Percentiles rank a stretch among this genome's conserved stretches.
Conservation (phyloP, 2,113 vertebrate species). For the Ophthalmotilapia sp. region DNA sequence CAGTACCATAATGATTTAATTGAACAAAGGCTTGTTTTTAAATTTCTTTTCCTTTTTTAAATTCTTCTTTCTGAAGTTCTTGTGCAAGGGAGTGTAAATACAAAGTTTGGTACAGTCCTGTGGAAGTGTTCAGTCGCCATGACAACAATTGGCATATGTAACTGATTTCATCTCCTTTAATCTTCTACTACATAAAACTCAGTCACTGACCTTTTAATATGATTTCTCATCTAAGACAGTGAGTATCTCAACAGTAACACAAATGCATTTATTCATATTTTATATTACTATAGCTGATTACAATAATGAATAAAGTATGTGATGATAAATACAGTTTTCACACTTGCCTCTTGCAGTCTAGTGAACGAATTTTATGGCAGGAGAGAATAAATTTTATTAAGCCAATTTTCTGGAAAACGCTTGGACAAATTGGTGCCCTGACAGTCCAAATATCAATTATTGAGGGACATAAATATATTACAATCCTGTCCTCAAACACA, state of each 20-base stretch:
- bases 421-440: neutral
- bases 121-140: constrained; percentile 30
- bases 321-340: constrained; percentile 3
- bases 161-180: constrained; percentile 33
- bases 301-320: neutral
- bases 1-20: neutral
- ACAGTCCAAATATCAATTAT: neutral
- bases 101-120: constrained; percentile 5
- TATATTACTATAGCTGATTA: neutral
- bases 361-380: neutral
- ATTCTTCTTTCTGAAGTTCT: neutral
- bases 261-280: constrained; percentile 3
- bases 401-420: neutral
- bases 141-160: constrained; percentile 36
- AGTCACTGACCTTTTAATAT: constrained; percentile 48
- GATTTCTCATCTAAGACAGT: constrained; percentile 37
- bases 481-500: neutral
- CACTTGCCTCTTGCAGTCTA: neutral
- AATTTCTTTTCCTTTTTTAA: neutral
- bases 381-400: neutral
- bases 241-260: constrained; percentile 19
- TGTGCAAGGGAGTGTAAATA: neutral
- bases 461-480: neutral
- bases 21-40: neutral
- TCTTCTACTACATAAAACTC: constrained; percentile 37